Base-by-base conservation (phyloP, 92 coral and sea anemone genomes). In the Phenganax subtilis region DNA sequence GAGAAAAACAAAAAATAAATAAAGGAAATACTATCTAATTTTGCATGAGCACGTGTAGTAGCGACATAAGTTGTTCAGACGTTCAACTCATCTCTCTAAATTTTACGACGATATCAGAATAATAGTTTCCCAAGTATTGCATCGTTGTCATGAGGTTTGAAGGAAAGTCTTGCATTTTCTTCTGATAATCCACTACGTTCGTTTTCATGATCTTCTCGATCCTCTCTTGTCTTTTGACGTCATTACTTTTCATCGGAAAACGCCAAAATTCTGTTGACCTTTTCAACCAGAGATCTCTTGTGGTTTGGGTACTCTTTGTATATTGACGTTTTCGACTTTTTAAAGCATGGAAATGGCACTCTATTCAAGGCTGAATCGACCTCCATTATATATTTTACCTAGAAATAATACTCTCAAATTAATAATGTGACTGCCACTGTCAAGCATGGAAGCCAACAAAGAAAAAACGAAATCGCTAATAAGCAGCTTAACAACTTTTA, bases 101-200 rank as follows among this genome's bases (percentile, higher is more conserved):
- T 71, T 71, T 71, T 17, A 3, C 75, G 15, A 71, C 57, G 4
- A 71, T 44, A 10, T 71, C 75, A 3, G 27, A 9, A 51, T 69
- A 5, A 37, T 37, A 37, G 47, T 37, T 37, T 37, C 5, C 47
- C 47, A 37, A 37, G 47, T 37, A 1, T 37, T 37, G 47, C 47
- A 37, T 37, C 47, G 5, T 37, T 37, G 2, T 37, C 47, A 1
- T 37, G 47, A 1, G 5, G 47, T 37, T 37, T 37, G 47, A 37
- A 37, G 47, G 75, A 30, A 69, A 69, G 14, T 69, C 3, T 69
- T 69, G 10, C 75, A 71, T 71, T 71, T 71, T 44, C 27, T 51
- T 71, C 9, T 51, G 75, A 17, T 71, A 37, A 53, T 15, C 47
- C 10, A 29, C 75, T 54, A 70, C 20, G 9, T 55, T 71, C 55